phyloP scores from a whole-genome alignment of 35 echinoderm and acorn worm genomes.

The Stichopus chloronotus region DNA sequence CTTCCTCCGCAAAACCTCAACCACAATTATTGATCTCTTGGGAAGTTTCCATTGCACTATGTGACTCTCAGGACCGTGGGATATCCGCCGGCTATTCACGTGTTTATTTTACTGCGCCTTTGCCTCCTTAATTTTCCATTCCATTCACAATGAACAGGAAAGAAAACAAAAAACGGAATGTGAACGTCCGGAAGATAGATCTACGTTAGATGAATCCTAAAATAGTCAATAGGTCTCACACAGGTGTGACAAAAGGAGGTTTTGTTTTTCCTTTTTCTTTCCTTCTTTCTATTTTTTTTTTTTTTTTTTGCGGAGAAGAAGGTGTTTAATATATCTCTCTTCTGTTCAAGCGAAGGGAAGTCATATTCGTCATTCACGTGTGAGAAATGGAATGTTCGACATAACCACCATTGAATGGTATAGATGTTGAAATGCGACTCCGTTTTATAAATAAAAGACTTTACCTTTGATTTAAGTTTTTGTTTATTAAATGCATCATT shows the following conservation, averaged over 20 bases:
- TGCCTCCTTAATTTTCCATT: constrained; percentile 43
- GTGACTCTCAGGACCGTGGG: constrained; percentile 1
- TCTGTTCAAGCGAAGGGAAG: too few relatives aligned
- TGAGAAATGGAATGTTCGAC: too few relatives aligned
- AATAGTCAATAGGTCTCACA: background rate
- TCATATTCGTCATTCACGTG: too few relatives aligned
- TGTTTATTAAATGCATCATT: too few relatives aligned
- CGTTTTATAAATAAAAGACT: too few relatives aligned
- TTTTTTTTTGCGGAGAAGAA: too few relatives aligned
- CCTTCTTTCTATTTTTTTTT: too few relatives aligned
- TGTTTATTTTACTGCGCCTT: constrained; percentile 29
- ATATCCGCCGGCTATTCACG: constrained; percentile 1
- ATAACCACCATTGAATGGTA: too few relatives aligned
- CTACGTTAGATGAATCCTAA: background rate
- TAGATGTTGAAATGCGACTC: too few relatives aligned
- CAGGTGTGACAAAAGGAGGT: background rate
- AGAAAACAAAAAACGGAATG: constrained; percentile 13
- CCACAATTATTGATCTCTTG: constrained; percentile 41
- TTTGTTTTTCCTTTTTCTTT: too few relatives aligned
- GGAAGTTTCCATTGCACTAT: constrained; percentile 43
- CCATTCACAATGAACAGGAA: background rate
- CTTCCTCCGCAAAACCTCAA: constrained; percentile 23
- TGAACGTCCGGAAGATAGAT: constrained; percentile 19
- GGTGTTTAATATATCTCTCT: too few relatives aligned
- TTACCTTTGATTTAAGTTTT: too few relatives aligned